Base-by-base conservation (phyloP, 2,113 vertebrate genomes). In the Pseudopipra pipra region DNA sequence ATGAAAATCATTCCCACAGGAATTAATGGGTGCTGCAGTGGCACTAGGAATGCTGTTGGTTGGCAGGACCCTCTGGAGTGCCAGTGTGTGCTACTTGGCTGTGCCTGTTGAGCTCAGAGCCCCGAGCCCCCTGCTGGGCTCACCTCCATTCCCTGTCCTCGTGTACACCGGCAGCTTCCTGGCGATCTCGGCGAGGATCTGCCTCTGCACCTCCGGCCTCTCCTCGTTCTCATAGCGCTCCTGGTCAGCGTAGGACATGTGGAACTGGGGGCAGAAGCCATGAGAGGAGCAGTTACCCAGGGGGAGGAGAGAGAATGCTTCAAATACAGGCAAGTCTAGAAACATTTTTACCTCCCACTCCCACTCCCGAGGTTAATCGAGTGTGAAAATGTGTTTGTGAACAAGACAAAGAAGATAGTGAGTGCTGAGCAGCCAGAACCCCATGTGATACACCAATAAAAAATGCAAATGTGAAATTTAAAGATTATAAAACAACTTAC, bases 221-320 rank as follows among this genome's bases (percentile, higher is more conserved):
- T 99, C 99, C 90, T 99, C 99, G 89, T 97, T 98, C 93, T 99
- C 99, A 22, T 99, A 99, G 52, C 98, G 98, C 44, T 99, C 99
- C 87, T 99, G 99, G 97, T 99, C 99, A 15, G 98, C 97, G 56
- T 98, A 99, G 16, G 99, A 99, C 94, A 99, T 98, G 87, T 99
- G 98, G 95, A 99, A 99, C 99, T 99, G 78, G 28, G 97, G 72
- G 71, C 59, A 98, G 49, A 96, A 82, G 59, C 35, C 78, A 90
- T 0, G 28, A 80, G 21, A 90, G 44, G 12, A 74, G 37, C 70
- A 55, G 39, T 93, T n/a, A 96, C 28, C 58, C 63, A 2, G 0
- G 3, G 41, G 31, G 1, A 56, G 20, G 27, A 46, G 11, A n/a
- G n/a, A 33, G 0, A 9, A 5, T 6, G 7, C 3, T 12, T 5